A percentile compares a stretch with the other conserved stretches of the same genome.
Conservation (phyloP, 2,888 invertebrate species). For the Drosophila parthenogenetica region DNA sequence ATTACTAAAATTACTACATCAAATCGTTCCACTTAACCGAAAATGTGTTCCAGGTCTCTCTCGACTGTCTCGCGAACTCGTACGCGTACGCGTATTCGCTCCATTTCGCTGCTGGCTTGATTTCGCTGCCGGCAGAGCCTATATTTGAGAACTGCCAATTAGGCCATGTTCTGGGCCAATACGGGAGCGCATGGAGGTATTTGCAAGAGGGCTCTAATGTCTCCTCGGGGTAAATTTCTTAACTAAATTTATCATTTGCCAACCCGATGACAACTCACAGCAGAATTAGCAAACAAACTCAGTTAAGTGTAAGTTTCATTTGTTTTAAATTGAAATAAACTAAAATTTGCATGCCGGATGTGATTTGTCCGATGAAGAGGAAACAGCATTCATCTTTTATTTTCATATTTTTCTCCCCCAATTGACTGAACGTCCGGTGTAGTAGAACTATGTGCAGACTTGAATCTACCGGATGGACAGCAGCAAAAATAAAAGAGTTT, state of each 20-base stretch:
- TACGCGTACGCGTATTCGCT: constrained; percentile 30
- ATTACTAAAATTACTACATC: constrained; percentile 74
- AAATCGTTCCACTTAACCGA: constrained; percentile 73
- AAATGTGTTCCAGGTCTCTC: constrained; percentile 59
- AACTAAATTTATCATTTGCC: constrained; percentile 3
- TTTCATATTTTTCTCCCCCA: constrained; percentile 29
- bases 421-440: constrained; percentile 55
- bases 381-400: constrained; percentile 26
- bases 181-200: constrained; percentile 22
- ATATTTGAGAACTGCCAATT: constrained; percentile 59
- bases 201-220: constrained; percentile 53
- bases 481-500: constrained; percentile 42
- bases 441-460: constrained; percentile 42
- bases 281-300: neutral
- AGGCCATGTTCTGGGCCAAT: constrained; percentile 28
- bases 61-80: constrained; percentile 41
- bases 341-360: constrained; percentile 45
- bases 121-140: constrained; percentile 31
- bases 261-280: constrained; percentile 13
- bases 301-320: neutral
- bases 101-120: constrained; percentile 42
- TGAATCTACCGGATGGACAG: constrained; percentile 53
- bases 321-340: neutral
- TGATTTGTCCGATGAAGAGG: constrained; percentile 54
- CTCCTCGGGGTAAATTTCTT: constrained; percentile 12